These are phyloP conservation scores for Strigamia transsilvanica DNA, from an alignment of 2,888 invertebrate genomes.

Conservation along the genomic window DNA sequence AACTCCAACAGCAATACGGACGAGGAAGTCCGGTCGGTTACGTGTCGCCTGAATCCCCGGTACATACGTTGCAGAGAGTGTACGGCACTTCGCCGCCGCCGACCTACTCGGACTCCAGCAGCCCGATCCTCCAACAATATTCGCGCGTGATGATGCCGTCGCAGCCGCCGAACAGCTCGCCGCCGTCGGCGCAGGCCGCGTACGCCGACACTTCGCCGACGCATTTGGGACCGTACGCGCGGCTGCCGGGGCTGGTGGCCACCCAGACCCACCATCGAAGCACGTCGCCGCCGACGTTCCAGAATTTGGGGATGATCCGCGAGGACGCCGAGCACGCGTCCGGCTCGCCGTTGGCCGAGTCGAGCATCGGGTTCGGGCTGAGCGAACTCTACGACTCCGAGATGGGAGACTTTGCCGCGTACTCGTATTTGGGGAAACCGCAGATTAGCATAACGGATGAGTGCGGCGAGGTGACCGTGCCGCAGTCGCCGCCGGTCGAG, in stretches of 20 bases:
- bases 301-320: slow-evolving; percentile 64
- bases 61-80: slow-evolving; percentile 53
- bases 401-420: neutral
- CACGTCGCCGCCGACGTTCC: slow-evolving; percentile 62
- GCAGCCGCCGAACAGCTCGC: slow-evolving; percentile 56
- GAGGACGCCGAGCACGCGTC: slow-evolving; percentile 61
- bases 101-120: slow-evolving; percentile 55
- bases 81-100: slow-evolving; percentile 57
- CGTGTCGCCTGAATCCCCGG: slow-evolving; percentile 60
- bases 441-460: slow-evolving; percentile 94
- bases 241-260: slow-evolving; percentile 39
- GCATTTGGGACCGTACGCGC: slow-evolving; percentile 56
- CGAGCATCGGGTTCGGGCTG: neutral
- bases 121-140: slow-evolving; percentile 54
- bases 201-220: slow-evolving; percentile 57
- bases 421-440: slow-evolving; percentile 67
- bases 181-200: slow-evolving; percentile 54
- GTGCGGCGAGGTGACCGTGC: slow-evolving; percentile 70
- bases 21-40: slow-evolving; percentile 57
- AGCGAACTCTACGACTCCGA: neutral
- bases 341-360: slow-evolving; percentile 55
- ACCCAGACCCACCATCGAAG: slow-evolving; percentile 60
- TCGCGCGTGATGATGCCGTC: slow-evolving; percentile 56
- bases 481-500: slow-evolving; percentile 57
- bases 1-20: slow-evolving; percentile 61